Evolutionary conservation across 1,140 invertebrate species (phyloP).

Genomic region (Dinoponera quadriceps): DNA sequence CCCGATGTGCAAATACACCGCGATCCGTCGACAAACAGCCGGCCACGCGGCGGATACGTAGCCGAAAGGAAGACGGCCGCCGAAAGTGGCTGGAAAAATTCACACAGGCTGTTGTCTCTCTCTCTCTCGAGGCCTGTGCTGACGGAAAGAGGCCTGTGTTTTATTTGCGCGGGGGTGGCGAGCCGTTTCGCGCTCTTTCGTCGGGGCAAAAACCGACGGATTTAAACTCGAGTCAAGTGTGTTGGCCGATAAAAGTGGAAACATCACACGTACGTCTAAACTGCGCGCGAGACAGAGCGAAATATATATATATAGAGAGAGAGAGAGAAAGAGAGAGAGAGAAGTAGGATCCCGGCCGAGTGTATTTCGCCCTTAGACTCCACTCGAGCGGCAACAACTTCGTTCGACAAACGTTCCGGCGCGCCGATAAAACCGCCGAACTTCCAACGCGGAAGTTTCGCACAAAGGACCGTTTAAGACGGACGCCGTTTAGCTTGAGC

Average conservation of each 20-base stretch:
- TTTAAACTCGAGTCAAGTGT: conserved; percentile 75
- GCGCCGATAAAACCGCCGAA: conserved; percentile 34
- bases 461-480: conserved; percentile 15
- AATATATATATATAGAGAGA: no score
- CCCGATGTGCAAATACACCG: conserved; percentile 70
- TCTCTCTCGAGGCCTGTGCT: conserved; percentile 51
- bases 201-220: conserved; percentile 67
- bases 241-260: conserved; percentile 76
- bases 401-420: conserved; percentile 48
- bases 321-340: no score
- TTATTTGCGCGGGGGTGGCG: conserved; percentile 66
- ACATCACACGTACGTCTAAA: conserved; percentile 71
- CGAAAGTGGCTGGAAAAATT: conserved; percentile 60
- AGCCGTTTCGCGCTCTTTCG: conserved; percentile 9
- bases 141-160: conserved; percentile 9
- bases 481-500: neutral
- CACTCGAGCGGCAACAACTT: conserved; percentile 68
- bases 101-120: conserved; percentile 64
- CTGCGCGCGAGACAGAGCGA: conserved; percentile 3
- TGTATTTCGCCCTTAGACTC: conserved; percentile 65
- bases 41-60: conserved; percentile 66
- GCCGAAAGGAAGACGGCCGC: conserved; percentile 34
- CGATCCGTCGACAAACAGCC: conserved; percentile 73
- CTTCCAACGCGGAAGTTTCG: conserved; percentile 29
- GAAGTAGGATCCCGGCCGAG: neutral